These are phyloP conservation scores for Dryobotodes eremita DNA, from an alignment of 2,888 invertebrate genomes.

Conservation along the genomic window DNA sequence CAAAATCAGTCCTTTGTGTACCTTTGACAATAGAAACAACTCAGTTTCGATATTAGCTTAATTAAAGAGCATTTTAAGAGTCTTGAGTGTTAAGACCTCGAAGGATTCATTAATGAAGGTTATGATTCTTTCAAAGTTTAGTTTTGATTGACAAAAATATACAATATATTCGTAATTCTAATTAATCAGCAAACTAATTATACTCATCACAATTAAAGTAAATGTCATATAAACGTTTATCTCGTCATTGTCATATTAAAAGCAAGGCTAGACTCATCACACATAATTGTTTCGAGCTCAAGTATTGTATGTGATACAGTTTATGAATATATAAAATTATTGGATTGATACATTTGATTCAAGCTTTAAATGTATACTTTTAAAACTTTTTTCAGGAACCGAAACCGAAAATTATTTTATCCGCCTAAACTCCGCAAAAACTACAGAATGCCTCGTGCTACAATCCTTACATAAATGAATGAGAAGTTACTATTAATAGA, in stretches of 20 bases:
- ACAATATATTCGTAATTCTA: conserved; percentile 17
- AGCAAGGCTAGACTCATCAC: conserved; percentile 25
- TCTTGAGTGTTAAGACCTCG: conserved; percentile 26
- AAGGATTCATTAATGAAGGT: conserved; percentile 37
- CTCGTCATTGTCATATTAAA: conserved; percentile 39
- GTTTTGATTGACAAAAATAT: conserved; percentile 25
- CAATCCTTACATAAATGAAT: neutral
- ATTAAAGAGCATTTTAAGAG: neutral
- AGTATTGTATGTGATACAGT: neutral
- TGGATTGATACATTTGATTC: neutral
- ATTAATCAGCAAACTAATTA: conserved; percentile 53
- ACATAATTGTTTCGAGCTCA: conserved; percentile 12
- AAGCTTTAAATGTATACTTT: neutral
- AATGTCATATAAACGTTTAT: conserved; percentile 50
- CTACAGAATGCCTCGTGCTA: neutral
- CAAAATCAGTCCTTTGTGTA: neutral
- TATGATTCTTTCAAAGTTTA: conserved; percentile 16
- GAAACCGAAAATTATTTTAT: neutral
- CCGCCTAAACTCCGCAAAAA: neutral
- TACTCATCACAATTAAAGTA: conserved; percentile 51
- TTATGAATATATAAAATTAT: conserved; percentile 4
- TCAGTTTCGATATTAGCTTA: neutral
- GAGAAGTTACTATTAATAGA: neutral
- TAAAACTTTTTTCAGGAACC: neutral
- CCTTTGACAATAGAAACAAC: neutral